Evolutionary conservation across 2,113 vertebrate species (phyloP).

Genomic region (Columbina picui): DNA sequence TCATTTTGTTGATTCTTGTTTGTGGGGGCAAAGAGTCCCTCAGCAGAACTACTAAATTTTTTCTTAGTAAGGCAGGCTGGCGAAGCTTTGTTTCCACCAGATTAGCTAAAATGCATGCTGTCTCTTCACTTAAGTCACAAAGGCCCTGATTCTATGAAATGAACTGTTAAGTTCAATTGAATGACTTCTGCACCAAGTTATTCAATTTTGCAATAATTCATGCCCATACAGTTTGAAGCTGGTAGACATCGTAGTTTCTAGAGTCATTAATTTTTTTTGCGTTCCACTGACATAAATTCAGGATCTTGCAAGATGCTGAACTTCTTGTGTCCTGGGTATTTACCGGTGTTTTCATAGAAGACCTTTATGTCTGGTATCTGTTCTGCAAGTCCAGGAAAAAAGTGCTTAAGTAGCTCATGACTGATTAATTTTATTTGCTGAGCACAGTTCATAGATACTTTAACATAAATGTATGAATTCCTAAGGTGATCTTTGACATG

Average conservation of each 20-base stretch:
- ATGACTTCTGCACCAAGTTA: background rate
- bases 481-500: background rate
- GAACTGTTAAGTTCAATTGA: background rate
- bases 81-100: conserved; percentile 56
- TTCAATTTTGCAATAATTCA: background rate
- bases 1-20: conserved; percentile 50
- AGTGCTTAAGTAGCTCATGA: background rate
- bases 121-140: conserved; percentile 29
- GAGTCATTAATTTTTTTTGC: background rate
- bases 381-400: background rate
- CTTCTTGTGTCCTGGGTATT: background rate
- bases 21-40: background rate
- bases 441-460: background rate
- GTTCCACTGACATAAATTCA: background rate
- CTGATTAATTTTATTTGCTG: background rate
- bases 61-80: conserved; percentile 25
- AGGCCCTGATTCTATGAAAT: background rate
- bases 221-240: background rate
- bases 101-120: conserved; percentile 44
- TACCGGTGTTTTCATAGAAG: background rate
- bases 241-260: background rate
- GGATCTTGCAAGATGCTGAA: background rate
- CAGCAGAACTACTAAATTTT: conserved; percentile 56
- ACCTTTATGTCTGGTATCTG: background rate
- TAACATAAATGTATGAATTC: background rate